Base-by-base conservation (phyloP, 2,888 invertebrate genomes). In the Trypoxylon attenuatum region DNA sequence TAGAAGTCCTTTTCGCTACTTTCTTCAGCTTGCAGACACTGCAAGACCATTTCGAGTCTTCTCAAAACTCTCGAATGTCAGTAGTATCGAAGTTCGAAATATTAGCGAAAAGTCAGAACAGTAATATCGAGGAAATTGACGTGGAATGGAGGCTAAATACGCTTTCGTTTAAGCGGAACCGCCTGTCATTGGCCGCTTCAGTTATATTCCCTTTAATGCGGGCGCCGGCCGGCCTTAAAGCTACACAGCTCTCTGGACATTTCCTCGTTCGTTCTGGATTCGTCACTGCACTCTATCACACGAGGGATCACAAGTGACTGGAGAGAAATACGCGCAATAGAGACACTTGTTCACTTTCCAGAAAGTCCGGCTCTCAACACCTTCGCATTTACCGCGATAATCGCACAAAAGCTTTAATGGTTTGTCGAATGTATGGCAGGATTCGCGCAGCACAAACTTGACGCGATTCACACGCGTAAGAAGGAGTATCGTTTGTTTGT, bases 171-270 rank as follows among this genome's bases (percentile, higher is more conserved):
- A 38, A 58, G 63, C 53, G 22, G 42, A 13, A 8, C 49, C 25
- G 39, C 38, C 42, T 45, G 49, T 43, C 16, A 41, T 23, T 22
- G 15, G 29, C 23, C 41, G 66, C 64, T 74, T 71, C 55, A 65
- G 73, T 64, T 74, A 80, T 76, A 83, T 83, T 82, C 83, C 77
- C 83, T 83, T 83, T 83, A 83, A 83, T 69, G 72, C 76, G 80
- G 79, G 80, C 81, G 79, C 82, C 81, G 81, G 80, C 79, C 80
- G 80, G 81, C 67, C 73, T 77, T 77, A 77, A 77, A 77, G 76
- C 58, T 22, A 38, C 52, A 23, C 45, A 19, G 55, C 43, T 25
- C 41, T 21, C 33, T 42, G 16, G 19, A 39, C 39, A n/a, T 13
- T 10, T 25, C 19, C 22, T 15, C 53, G 23, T 39, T 15, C 15